Evolutionary conservation across 2,113 vertebrate species (phyloP).

Genomic region (Naja naja): DNA sequence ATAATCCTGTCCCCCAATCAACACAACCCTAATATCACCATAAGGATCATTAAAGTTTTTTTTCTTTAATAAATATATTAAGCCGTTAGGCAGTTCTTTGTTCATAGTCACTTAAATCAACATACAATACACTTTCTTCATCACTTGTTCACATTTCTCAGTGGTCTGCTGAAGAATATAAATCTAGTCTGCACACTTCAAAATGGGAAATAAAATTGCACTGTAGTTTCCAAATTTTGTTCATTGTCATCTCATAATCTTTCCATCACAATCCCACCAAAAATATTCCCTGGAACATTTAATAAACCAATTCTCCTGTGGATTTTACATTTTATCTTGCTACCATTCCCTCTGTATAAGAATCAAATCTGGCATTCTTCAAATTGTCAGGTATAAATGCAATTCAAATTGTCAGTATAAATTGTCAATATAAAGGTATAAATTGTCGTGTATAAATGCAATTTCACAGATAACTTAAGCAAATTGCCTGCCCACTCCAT

Average conservation of each 20-base stretch:
- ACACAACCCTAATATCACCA: not conserved
- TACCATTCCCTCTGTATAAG: not conserved
- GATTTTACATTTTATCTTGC: not conserved
- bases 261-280: not conserved
- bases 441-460: not conserved
- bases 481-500: not conserved
- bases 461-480: not conserved
- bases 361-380: not conserved
- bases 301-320: not conserved
- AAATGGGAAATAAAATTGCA: not conserved
- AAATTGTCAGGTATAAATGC: not conserved
- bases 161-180: not conserved
- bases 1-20: not conserved
- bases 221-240: not conserved
- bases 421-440: not conserved
- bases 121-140: not conserved
- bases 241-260: not conserved
- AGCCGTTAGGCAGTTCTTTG: not conserved
- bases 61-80: not conserved
- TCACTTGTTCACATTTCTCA: not conserved
- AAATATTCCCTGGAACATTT: not conserved
- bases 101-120: not conserved
- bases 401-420: not conserved
- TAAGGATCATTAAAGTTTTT: not conserved
- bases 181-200: not conserved